phyloP scores from a whole-genome alignment of 2,113 vertebrate species.

The Calyptommatus sinebrachiatus region DNA sequence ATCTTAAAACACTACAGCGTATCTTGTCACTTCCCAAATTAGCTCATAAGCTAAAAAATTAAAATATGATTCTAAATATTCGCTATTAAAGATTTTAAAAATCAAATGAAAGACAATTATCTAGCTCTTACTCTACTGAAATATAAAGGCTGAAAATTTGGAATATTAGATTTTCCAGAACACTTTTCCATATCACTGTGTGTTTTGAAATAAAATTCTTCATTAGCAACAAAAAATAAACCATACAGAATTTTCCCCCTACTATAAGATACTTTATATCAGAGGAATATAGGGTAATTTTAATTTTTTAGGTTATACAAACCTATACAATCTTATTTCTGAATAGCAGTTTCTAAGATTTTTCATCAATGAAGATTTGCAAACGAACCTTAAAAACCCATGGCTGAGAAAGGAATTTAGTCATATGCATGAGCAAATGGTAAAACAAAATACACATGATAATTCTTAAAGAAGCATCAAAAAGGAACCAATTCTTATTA shows the following conservation, averaged over 20 bases:
- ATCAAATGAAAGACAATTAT: neutral
- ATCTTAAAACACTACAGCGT: slow-evolving; percentile 26
- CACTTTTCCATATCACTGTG: slow-evolving; percentile 4
- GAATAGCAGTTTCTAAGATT: neutral
- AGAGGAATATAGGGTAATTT: neutral
- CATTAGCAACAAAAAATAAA: slow-evolving; percentile 36
- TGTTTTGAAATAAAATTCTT: slow-evolving; percentile 6
- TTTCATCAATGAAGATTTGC: neutral
- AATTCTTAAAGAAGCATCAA: neutral
- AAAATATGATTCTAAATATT: slow-evolving; percentile 16
- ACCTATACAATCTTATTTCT: neutral
- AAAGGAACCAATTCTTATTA: neutral
- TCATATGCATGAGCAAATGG: neutral
- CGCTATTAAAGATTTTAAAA: slow-evolving; percentile 7
- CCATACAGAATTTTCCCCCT: neutral
- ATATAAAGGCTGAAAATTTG: slow-evolving; percentile 8
- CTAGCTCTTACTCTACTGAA: neutral
- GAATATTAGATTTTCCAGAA: slow-evolving; percentile 25
- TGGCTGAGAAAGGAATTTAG: neutral
- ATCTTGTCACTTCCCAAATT: slow-evolving; percentile 17
- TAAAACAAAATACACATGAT: neutral
- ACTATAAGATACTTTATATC: neutral
- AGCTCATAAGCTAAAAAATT: slow-evolving; percentile 24
- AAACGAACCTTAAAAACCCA: neutral
- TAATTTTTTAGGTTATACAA: neutral